Conservation (phyloP, 2,888 invertebrate genomes). For the Brachylomia viminalis region DNA sequence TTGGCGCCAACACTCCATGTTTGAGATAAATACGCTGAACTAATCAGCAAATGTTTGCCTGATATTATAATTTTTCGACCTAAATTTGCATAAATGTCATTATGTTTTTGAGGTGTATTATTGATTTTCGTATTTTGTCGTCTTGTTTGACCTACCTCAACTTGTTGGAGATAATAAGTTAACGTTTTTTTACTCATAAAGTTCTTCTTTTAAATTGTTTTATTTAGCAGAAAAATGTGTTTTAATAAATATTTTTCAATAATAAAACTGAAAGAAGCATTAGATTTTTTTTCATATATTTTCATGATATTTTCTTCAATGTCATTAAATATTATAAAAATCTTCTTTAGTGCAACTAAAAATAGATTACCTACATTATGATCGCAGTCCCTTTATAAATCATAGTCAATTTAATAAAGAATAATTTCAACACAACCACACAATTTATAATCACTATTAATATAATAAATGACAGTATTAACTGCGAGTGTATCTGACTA, state of each 20-base stretch:
- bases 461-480: conserved; percentile 45
- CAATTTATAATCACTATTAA: conserved; percentile 28
- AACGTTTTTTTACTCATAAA: too few species aligned
- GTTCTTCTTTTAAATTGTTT: conserved; percentile 13
- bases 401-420: neutral
- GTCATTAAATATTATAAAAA: neutral
- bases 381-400: neutral
- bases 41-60: conserved; percentile 56
- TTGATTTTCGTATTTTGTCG: conserved; percentile 17
- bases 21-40: conserved; percentile 51
- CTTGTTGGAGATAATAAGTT: neutral
- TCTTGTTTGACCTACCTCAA: neutral
- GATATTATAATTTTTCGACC: conserved; percentile 50
- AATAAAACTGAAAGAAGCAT: neutral
- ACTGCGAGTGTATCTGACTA: conserved; percentile 32
- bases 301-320: neutral
- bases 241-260: neutral
- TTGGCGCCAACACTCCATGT: conserved; percentile 65
- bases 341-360: neutral
- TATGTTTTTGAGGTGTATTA: conserved; percentile 14
- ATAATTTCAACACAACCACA: conserved; percentile 16
- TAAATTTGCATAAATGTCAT: conserved; percentile 38
- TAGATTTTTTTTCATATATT: neutral
- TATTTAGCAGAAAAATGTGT: neutral
- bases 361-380: neutral